Percentiles rank a stretch among this genome's conserved stretches.
These are phyloP conservation scores for Penaeus chinensis DNA, from an alignment of 1,140 invertebrate species.

Conservation along the genomic window DNA sequence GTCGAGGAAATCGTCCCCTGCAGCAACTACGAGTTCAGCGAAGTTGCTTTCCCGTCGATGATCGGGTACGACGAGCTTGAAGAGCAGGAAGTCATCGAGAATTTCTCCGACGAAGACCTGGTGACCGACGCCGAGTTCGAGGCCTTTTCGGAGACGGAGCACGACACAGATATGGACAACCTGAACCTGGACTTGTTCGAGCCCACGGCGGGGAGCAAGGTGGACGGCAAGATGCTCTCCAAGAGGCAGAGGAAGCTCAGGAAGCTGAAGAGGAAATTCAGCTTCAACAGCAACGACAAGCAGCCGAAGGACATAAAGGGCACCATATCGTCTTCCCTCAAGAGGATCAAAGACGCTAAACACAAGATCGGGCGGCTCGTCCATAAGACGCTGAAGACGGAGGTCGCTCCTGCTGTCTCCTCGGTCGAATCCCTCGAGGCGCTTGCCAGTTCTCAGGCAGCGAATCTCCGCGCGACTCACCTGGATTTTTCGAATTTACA, in stretches of 20 bases:
- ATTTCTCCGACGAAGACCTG: constrained; percentile 59
- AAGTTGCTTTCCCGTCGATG: constrained; percentile 48
- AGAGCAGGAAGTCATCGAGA: constrained; percentile 58
- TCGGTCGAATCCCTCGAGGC: constrained; percentile 40
- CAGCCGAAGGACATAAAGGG: constrained; percentile 60
- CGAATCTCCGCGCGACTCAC: not conserved
- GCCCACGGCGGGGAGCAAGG: constrained; percentile 21
- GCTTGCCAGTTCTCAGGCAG: not conserved
- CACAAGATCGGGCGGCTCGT: constrained; percentile 60
- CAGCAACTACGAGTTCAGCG: constrained; percentile 57
- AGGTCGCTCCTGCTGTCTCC: constrained; percentile 31
- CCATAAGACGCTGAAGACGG: constrained; percentile 46
- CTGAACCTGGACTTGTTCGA: constrained; percentile 62
- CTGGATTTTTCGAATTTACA: not conserved
- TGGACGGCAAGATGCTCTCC: constrained; percentile 42
- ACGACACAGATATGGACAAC: constrained; percentile 61
- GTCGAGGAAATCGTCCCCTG: constrained; percentile 55
- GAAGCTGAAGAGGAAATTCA: constrained; percentile 61
- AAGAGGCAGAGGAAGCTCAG: constrained; percentile 51
- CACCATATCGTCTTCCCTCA: constrained; percentile 53
- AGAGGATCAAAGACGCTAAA: constrained; percentile 58
- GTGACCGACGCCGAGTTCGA: constrained; percentile 56
- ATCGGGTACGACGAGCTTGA: constrained; percentile 41
- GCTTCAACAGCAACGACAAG: constrained; percentile 57
- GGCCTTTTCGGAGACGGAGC: constrained; percentile 59